Base-by-base conservation (phyloP, 2,113 vertebrate species). In the Apus apus region DNA sequence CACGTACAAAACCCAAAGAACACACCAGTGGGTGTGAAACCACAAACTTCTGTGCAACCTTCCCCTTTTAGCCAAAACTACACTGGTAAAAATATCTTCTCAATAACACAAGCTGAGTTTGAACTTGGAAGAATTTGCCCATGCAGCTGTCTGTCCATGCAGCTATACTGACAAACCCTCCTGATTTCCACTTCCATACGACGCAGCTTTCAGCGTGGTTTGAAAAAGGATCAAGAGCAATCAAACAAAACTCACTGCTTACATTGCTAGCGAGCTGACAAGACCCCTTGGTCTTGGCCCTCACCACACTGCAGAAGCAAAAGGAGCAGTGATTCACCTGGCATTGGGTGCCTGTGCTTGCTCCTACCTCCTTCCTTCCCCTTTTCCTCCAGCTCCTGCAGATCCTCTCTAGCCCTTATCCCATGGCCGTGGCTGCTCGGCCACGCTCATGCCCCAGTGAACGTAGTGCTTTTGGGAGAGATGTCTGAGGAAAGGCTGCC, bases 301-400 rank as follows among this genome's bases (percentile, higher is more conserved):
- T 61, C 53, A 36, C 40, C 50, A 45, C 1, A 1, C 26, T 6
- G 60, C 30, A 56, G 19, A 43, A 75, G n/a, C 1, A 0, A 71
- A 60, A 80, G 34, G 51, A 65, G 57, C 45, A 29, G 36, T 2
- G n/a, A 40, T 8, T 7, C 15, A 21, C 74, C 53, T 20, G 5
- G 38, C 3, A 1, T 26, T 1, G 0, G 13, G 43, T 21, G 23
- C 10, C 2, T 6, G 1, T 13, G 43, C 13, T 70, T 23, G 9
- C 14, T 21, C 50, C 30, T 51, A 27, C 9, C 17, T 68, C 43
- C 50, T 58, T 73, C 73, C 40, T 73, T 50, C 56, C 27, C 34
- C 74, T 70, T 25, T 46, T 51, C 20, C 27, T 32, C 46, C 40
- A 19, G 53, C 38, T 73, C 54, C 53, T 61, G 53, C 27, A 30